phyloP scores from a whole-genome alignment of 2,797 vertebrate species.

The Ficedula albicollis region DNA sequence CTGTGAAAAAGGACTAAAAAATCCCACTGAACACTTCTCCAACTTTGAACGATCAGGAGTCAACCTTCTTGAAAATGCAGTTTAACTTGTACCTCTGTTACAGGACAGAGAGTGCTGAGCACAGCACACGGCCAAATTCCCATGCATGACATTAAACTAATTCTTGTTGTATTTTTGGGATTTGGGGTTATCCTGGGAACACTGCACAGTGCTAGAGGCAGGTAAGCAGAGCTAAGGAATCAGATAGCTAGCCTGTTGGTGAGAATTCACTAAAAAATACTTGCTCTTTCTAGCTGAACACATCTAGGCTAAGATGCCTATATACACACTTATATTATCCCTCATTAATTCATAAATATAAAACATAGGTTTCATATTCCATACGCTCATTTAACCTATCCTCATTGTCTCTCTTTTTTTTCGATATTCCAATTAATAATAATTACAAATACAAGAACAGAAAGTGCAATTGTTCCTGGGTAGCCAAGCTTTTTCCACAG shows the following conservation, averaged over 20 bases:
- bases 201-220: background rate
- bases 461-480: background rate
- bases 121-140: accelerated
- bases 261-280: background rate
- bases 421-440: background rate
- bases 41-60: background rate
- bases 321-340: background rate
- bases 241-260: background rate
- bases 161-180: background rate
- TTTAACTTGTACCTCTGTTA: background rate
- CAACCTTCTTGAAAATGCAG: background rate
- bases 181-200: background rate
- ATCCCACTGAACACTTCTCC: background rate
- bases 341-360: background rate
- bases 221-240: background rate
- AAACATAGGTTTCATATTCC: background rate
- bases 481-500: background rate
- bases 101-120: background rate
- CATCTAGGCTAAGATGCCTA: background rate
- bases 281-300: background rate
- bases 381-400: background rate
- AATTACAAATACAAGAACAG: background rate
- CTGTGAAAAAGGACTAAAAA: background rate
- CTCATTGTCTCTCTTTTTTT: background rate
- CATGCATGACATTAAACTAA: background rate